Evolutionary conservation across 1,140 invertebrate species (phyloP), one percentile per base, ranked within the genome.

Genomic region (Caenorhabditis brenneri): DNA sequence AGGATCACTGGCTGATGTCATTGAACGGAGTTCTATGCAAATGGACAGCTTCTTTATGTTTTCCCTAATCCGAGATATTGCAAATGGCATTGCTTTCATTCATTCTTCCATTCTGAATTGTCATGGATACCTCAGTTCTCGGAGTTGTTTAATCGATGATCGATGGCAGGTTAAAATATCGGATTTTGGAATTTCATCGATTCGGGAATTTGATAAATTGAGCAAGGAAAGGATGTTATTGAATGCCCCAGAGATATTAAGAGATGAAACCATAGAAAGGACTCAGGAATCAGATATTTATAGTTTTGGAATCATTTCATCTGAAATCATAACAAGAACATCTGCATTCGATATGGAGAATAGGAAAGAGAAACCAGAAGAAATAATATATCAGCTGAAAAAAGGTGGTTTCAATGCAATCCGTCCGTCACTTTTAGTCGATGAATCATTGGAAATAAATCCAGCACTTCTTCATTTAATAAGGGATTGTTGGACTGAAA

Each of bases 201-300:
- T 78, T 36, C 19, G 69, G 10, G 5, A 78, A 22, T 36, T 2
- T 2, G 69, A 78, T 24, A 39, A 78, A 39, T 2, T 42, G 1
- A 48, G 36, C 19, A 48, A 42, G 36, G 19, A 39, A 39, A 31
- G 46, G 16, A 39, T 78, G 31, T 93, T 99, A 88, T 99, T 97
- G 97, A 96, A 95, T 91, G 95, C 97, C 27, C 97, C 97, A n/a
- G 97, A 99, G 91, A 91, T 98, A 33, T 92, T 99, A 82, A 93
- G 96, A 86, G 93, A 94, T 29, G 53, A 88, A 49, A 55, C 69
- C 7, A 27, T 51, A 36, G 39, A 65, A 6, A 86, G 88, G 12
- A 89, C 87, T 31, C 55, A 86, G 55, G 55, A 81, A 31, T 89
- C 85, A 3, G 88, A 89, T 80, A 86, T 89, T 60, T 89, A 87